Evolutionary conservation across 1,140 invertebrate species (phyloP).

Genomic region (Drosophila santomea): DNA sequence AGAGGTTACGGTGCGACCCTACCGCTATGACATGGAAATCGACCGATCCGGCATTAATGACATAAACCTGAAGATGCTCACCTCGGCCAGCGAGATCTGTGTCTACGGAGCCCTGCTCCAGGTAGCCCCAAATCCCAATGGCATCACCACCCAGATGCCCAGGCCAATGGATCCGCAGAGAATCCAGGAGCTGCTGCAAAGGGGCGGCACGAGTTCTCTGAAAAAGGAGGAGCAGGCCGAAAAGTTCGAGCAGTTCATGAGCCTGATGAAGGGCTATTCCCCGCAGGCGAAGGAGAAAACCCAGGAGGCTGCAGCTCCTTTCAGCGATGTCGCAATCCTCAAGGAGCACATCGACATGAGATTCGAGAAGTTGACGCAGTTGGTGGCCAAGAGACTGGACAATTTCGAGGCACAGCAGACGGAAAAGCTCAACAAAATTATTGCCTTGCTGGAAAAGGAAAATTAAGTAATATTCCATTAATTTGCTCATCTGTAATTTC

Average conservation of each 20-base stretch:
- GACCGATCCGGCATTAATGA: constrained; percentile 71
- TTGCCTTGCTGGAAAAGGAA: constrained; percentile 52
- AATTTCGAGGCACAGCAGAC: constrained; percentile 53
- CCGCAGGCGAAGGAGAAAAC: not conserved
- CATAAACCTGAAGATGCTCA: constrained; percentile 65
- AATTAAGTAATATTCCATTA: constrained; percentile 8
- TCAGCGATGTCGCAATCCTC: constrained; percentile 14
- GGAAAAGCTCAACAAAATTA: constrained; percentile 54
- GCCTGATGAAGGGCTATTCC: constrained; percentile 40
- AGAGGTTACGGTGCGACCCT: constrained; percentile 56
- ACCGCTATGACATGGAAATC: constrained; percentile 79
- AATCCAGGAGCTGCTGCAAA: constrained; percentile 68
- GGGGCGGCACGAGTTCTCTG: constrained; percentile 18
- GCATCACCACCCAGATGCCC: constrained; percentile 71
- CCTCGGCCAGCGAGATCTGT: constrained; percentile 65
- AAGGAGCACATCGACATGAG: constrained; percentile 41
- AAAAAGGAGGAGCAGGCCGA: constrained; percentile 42
- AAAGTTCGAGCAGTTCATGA: constrained; percentile 65
- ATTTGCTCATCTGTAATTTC: not conserved
- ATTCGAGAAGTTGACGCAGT: constrained; percentile 40
- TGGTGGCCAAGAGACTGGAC: constrained; percentile 51
- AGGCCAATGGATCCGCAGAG: constrained; percentile 58
- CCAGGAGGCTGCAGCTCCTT: not conserved
- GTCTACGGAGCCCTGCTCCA: constrained; percentile 72
- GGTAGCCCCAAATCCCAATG: constrained; percentile 78